Conservation (phyloP, 1,140 invertebrate genomes). For the Lamellibrachia luymesi region DNA sequence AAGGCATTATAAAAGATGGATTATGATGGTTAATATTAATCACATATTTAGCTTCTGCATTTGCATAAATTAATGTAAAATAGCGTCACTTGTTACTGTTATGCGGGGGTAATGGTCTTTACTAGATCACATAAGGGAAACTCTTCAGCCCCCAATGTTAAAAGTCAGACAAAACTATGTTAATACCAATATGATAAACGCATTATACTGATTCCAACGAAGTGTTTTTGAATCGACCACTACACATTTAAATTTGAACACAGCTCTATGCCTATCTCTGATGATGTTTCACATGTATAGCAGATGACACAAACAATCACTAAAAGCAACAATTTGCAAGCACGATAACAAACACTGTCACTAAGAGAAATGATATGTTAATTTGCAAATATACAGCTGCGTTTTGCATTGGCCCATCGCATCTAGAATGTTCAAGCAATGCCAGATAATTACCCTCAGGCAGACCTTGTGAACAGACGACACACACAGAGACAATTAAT, state of each 20-base stretch:
- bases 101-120: too few species aligned
- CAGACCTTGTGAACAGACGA: not conserved
- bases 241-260: not conserved
- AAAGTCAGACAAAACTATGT: not conserved
- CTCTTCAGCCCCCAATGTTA: not conserved
- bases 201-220: not conserved
- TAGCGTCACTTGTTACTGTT: too few species aligned
- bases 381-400: not conserved
- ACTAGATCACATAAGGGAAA: too few species aligned
- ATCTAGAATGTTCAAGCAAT: not conserved
- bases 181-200: not conserved
- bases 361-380: not conserved
- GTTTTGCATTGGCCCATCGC: not conserved
- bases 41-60: too few species aligned
- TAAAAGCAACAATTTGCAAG: not conserved
- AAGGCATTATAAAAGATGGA: too few species aligned
- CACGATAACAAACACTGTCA: not conserved
- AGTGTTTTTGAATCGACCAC: not conserved
- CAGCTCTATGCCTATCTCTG: not conserved
- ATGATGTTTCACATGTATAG: not conserved
- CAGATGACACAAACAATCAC: not conserved
- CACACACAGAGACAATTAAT: not conserved
- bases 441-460: not conserved
- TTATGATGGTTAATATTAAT: too few species aligned
- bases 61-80: too few species aligned